Conservation (phyloP, 2,113 vertebrate species). For the Xyliphius kryptos region DNA sequence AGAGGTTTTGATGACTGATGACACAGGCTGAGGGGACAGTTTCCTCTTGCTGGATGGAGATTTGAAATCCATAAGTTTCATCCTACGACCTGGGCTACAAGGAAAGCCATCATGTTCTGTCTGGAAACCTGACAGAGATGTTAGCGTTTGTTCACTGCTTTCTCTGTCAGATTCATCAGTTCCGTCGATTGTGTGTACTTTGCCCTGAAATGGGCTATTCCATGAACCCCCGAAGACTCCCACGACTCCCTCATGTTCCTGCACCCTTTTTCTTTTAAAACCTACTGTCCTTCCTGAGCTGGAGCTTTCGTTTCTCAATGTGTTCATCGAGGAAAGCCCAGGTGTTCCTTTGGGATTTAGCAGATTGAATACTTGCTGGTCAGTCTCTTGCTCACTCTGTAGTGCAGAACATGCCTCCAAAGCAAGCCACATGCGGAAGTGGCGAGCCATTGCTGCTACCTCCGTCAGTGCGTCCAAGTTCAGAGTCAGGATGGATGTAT, state of each 20-base stretch:
- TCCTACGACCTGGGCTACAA: slow-evolving; percentile 61
- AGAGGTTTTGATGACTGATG: slow-evolving; percentile 20
- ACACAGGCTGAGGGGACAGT: slow-evolving; percentile 22
- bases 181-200: slow-evolving; percentile 13
- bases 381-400: slow-evolving; percentile 58
- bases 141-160: slow-evolving; percentile 1
- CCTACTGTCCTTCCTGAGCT: slow-evolving; percentile 10
- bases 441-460: slow-evolving; percentile 68
- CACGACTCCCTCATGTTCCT: slow-evolving; percentile 22
- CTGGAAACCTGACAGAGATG: slow-evolving; percentile 14
- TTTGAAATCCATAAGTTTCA: slow-evolving; percentile 75
- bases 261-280: slow-evolving; percentile 24
- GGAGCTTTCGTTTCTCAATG: slow-evolving; percentile 3
- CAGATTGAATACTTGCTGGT: slow-evolving; percentile 17
- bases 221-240: slow-evolving; percentile 17
- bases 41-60: slow-evolving; percentile 64
- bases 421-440: slow-evolving; percentile 73
- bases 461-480: slow-evolving; percentile 62
- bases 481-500: slow-evolving; percentile 67
- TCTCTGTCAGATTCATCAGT: slow-evolving; percentile 31
- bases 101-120: slow-evolving; percentile 45
- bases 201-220: slow-evolving; percentile 24
- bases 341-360: slow-evolving; percentile 28
- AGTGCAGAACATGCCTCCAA: slow-evolving; percentile 68
- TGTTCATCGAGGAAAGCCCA: slow-evolving; percentile 14